Evolutionary conservation across 2,113 vertebrate genomes (phyloP).

Genomic region (Tachycineta bicolor): DNA sequence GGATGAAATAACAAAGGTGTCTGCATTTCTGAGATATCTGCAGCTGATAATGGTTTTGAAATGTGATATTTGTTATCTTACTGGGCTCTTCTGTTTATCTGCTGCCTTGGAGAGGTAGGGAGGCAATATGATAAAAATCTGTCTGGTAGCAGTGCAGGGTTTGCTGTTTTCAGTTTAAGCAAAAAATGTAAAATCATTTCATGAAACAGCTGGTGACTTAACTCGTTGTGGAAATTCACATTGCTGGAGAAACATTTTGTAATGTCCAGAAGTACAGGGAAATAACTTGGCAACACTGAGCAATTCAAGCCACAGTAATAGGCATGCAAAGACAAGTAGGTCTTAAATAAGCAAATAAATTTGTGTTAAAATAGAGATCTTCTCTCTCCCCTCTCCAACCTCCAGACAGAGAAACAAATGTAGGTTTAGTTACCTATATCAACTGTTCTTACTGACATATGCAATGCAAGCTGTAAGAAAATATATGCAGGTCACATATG

Average conservation of each 20-base stretch:
- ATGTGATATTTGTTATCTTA: neutral
- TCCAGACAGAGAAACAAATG: neutral
- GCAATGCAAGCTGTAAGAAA: neutral
- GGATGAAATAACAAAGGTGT: constrained; percentile 23
- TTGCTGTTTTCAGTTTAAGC: neutral
- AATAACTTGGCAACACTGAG: neutral
- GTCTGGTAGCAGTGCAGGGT: neutral
- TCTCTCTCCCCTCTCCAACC: neutral
- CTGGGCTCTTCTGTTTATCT: neutral
- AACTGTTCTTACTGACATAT: neutral
- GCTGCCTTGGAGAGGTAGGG: neutral
- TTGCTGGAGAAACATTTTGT: neutral
- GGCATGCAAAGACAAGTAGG: neutral
- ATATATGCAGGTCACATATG: neutral
- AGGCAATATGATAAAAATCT: neutral
- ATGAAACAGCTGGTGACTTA: neutral
- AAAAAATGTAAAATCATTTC: constrained; percentile 14
- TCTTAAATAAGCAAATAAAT: neutral
- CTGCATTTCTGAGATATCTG: neutral
- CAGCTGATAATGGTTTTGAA: constrained; percentile 28
- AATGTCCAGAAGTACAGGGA: neutral
- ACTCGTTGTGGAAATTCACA: neutral
- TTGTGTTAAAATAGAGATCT: neutral
- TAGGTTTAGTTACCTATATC: neutral
- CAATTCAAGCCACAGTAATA: neutral